These are phyloP conservation scores for Holacanthus passer DNA, from an alignment of 2,113 vertebrate species.

Conservation along the genomic window DNA sequence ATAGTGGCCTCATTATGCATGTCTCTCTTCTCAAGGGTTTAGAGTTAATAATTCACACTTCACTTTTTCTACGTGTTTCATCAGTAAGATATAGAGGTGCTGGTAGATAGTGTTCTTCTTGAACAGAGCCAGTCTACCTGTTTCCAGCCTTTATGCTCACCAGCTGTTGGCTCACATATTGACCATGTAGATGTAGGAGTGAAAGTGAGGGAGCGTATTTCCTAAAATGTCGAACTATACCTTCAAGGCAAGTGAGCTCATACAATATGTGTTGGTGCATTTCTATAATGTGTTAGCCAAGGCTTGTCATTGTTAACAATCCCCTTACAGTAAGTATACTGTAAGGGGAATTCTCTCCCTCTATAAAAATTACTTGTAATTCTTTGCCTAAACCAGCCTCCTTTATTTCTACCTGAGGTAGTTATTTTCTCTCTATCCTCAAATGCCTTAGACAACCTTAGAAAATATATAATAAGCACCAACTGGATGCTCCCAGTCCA, in stretches of 20 bases:
- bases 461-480: background rate
- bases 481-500: background rate
- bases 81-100: too few species aligned
- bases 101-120: too few species aligned
- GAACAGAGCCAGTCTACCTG: too few species aligned
- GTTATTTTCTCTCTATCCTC: conserved; percentile 18
- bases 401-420: background rate
- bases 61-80: too few species aligned
- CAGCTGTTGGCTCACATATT: too few species aligned
- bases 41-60: background rate
- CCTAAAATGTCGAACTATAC: too few species aligned
- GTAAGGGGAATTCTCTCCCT: too few species aligned
- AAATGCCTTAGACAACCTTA: background rate
- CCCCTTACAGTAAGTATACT: too few species aligned
- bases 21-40: background rate
- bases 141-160: too few species aligned
- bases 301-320: background rate
- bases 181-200: too few species aligned
- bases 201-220: too few species aligned
- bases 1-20: background rate
- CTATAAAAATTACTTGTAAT: background rate
- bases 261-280: background rate
- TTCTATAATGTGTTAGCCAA: background rate
- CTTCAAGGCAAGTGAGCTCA: background rate
- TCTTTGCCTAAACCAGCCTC: background rate